Conservation (phyloP, 2,797 vertebrate species). For the Vespertilio murinus region DNA sequence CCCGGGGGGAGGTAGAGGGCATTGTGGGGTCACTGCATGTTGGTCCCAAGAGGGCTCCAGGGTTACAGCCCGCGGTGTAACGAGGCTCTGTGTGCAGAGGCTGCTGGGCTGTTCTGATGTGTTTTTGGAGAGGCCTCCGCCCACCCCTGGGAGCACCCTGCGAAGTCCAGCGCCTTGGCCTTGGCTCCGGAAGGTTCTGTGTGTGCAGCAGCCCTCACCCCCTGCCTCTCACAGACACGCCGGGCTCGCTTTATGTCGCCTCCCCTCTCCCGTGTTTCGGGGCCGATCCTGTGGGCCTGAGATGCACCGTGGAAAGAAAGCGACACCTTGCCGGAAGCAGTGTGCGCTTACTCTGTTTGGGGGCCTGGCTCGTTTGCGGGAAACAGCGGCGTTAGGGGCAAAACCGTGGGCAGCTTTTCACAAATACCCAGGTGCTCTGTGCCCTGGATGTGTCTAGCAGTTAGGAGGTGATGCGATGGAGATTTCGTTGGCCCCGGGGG, state of each 20-base stretch:
- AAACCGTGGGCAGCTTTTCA: neutral
- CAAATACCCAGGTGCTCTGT: neutral
- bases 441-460: neutral
- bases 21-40: accelerated
- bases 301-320: neutral
- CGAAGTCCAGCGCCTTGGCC: neutral
- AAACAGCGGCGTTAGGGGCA: neutral
- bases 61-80: neutral
- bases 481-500: neutral
- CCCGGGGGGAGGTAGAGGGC: accelerated
- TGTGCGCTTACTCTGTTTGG: constrained; percentile 2
- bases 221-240: neutral
- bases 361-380: neutral
- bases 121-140: neutral
- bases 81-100: accelerated
- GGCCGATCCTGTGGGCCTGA: neutral
- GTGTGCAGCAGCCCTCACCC: neutral
- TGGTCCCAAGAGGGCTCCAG: neutral
- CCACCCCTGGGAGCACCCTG: neutral
- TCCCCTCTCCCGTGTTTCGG: neutral
- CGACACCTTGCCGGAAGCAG: neutral
- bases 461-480: neutral
- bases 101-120: neutral
- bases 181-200: neutral
- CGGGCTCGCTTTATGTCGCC: neutral